phyloP scores from a whole-genome alignment of 2,797 vertebrate genomes.

The Semotilus atromaculatus region DNA sequence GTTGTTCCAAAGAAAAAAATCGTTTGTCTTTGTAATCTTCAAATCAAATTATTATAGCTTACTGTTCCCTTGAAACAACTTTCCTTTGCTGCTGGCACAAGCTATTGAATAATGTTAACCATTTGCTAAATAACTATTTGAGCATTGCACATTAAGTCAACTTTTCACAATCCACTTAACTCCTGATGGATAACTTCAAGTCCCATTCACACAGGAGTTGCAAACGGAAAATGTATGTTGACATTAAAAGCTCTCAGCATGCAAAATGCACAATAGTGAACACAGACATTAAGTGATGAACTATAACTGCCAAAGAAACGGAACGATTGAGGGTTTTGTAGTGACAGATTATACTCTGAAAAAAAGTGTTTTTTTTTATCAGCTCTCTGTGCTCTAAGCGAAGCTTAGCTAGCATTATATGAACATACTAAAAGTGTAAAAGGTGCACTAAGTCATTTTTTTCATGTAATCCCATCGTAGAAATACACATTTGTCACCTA shows the following conservation, averaged over 20 bases:
- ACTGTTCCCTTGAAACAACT: neutral
- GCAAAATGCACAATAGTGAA: conserved; percentile 10
- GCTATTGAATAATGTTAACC: neutral
- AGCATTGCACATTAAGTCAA: neutral
- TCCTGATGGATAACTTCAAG: neutral
- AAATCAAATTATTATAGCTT: neutral
- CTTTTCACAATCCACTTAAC: neutral
- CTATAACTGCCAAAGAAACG: neutral
- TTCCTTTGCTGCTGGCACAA: neutral
- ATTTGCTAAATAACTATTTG: neutral
- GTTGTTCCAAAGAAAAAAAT: neutral
- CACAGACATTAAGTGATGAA: neutral
- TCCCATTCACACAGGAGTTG: neutral
- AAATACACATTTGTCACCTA: neutral
- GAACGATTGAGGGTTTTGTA: neutral
- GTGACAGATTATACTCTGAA: conserved; percentile 17
- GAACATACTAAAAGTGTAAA: neutral
- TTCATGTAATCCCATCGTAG: neutral
- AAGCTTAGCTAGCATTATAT: neutral
- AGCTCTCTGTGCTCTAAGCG: conserved; percentile 8
- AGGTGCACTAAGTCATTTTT: neutral
- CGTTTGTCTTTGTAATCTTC: neutral
- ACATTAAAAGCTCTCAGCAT: neutral
- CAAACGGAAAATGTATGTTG: neutral
- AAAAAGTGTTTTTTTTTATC: conserved; percentile 3